Evolutionary conservation across 2,113 vertebrate species (phyloP).

Genomic region (Oncorhynchus mykiss): DNA sequence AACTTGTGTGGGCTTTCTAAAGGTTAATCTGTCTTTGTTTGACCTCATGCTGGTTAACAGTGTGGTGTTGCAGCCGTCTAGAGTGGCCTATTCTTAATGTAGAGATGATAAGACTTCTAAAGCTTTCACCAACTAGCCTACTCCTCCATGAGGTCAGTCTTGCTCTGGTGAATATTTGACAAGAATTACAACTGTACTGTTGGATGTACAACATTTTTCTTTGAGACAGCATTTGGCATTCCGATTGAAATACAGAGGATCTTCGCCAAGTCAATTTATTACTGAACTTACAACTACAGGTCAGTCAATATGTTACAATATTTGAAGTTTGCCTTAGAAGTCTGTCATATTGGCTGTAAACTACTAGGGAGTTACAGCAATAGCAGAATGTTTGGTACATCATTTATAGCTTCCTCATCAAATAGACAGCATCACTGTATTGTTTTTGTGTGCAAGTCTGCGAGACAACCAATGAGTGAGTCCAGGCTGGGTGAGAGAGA

Average conservation of each 20-base stretch:
- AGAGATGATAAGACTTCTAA: neutral
- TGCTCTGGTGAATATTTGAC: neutral
- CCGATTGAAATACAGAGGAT: neutral
- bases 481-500: no score
- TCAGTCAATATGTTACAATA: no score
- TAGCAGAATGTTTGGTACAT: no score
- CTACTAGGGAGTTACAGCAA: no score
- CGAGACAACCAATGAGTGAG: no score
- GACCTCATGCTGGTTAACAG: neutral
- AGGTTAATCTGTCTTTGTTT: neutral
- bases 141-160: neutral
- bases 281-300: no score
- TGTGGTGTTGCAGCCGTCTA: neutral
- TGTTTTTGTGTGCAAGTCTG: no score
- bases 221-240: conserved; percentile 13
- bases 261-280: no score
- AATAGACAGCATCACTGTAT: no score
- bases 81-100: neutral
- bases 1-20: neutral
- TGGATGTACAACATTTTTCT: conserved; percentile 13
- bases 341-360: no score
- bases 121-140: neutral
- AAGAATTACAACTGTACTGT: neutral
- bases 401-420: no score
- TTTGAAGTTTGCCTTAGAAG: no score